A percentile compares a stretch with the other conserved stretches of the same genome.
Evolutionary conservation across 2,113 vertebrate species (phyloP).

Genomic region (human): GRCh38 chr2:7264501-7265000

Average conservation of each 20-base stretch:
- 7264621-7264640: neutral
- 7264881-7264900: slow-evolving; percentile 61
- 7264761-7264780: neutral
- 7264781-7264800: neutral
- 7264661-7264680: rapidly evolving
- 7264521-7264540: neutral
- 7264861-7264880: slow-evolving; percentile 31
- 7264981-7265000: slow-evolving; percentile 62
- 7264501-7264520: neutral
- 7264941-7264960: slow-evolving; percentile 54
- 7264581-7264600: neutral
- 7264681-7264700: no score
- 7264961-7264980: slow-evolving; percentile 57
- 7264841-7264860: slow-evolving; percentile 50
- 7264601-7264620: no score
- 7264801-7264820: slow-evolving; percentile 5
- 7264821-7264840: neutral
- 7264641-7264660: neutral
- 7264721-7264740: rapidly evolving
- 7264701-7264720: no score
- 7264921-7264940: neutral
- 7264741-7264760: neutral
- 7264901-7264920: neutral
- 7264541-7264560: neutral
- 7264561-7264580: neutral